Evolutionary conservation across 2,113 vertebrate species (phyloP), one percentile per base, ranked within the genome.

Genomic region (Crotophaga sulcirostris): DNA sequence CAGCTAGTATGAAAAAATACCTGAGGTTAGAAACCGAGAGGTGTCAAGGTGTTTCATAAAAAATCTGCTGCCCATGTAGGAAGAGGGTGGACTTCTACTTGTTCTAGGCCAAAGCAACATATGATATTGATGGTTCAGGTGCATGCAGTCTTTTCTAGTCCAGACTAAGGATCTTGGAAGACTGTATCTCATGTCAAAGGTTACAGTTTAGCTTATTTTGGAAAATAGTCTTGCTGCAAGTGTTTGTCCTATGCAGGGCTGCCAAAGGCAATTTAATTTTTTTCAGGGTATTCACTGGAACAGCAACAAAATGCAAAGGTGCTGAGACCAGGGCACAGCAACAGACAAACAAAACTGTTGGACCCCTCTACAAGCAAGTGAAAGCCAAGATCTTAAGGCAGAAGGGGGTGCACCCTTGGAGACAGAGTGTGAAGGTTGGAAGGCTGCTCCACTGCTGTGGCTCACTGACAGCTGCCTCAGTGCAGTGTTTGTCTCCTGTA

Each of bases 41-140:
- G 93, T 84, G 81, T 94, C 60, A 78, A 33, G 87, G 94, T 90
- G 89, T 96, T 94, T 94, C 91, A 95, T 94, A 96, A 96, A 93
- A 86, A 49, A 62, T 84, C 59, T 78, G 81, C 54, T 88, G 79
- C 49, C 82, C 60, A 20, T 34, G 93, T 38, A 62, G 76, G 66
- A 75, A 68, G 24, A 90, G 36, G 84, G 83, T 86, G 79, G 59
- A 40, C 76, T 94, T 54, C 51, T 81, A 54, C 31, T 58, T 87
- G 70, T 28, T 91, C 56, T 34, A 90, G 84, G 74, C 77, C 87
- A 73, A 78, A 78, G 38, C 38, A 76, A 68, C 70, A 56, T 28
- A 47, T 64, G 74, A 88, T 85, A 79, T 44, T 82, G 78, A 84
- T 67, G 56, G 69, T 45, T 95, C 38, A 67, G 81, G 77, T 85